Evolutionary conservation across 1,140 invertebrate species (phyloP).

Genomic region (Eueides isabella): DNA sequence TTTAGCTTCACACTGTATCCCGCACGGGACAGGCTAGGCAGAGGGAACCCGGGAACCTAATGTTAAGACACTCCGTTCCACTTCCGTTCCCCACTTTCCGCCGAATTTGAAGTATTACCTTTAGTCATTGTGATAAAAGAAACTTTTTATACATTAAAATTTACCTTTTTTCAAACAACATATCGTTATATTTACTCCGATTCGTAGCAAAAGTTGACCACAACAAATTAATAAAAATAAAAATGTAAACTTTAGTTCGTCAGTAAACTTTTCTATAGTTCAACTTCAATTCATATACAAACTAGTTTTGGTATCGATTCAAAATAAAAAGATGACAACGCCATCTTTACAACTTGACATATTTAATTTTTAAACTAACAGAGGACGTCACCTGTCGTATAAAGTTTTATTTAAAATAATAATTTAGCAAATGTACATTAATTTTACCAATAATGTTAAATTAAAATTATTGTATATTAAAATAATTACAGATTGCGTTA

Average conservation of each 20-base stretch:
- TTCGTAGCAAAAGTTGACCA: conserved; percentile 1
- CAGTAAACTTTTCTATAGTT: conserved; percentile 17
- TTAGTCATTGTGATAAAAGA: no score
- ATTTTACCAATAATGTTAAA: not conserved
- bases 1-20: no score
- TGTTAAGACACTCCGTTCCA: no score
- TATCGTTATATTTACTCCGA: not conserved
- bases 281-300: conserved; percentile 8
- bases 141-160: not conserved
- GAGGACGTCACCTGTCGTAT: conserved; percentile 22
- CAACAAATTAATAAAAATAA: conserved; percentile 28
- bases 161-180: not conserved
- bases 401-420: not conserved
- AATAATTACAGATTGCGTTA: not conserved
- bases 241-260: conserved; percentile 11
- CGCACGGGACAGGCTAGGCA: no score
- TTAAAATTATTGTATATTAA: not conserved
- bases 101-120: no score
- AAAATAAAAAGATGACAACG: conserved; percentile 36
- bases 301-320: conserved; percentile 36
- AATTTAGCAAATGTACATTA: not conserved
- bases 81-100: no score
- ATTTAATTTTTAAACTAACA: conserved; percentile 7
- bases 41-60: no score
- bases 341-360: conserved; percentile 22